Conservation (phyloP, 2,113 vertebrate genomes). For the Proteles cristata region DNA sequence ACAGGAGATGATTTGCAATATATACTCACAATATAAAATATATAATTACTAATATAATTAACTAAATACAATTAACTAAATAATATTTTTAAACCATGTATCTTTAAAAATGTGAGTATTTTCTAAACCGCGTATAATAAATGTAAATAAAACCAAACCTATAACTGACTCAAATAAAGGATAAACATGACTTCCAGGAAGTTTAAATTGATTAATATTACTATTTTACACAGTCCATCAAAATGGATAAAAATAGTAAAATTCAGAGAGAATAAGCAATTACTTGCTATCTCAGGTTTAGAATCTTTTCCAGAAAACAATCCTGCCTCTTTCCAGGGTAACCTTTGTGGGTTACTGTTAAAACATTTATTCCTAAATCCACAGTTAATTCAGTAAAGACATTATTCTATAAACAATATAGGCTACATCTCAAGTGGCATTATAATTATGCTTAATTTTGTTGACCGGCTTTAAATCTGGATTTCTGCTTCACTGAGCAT, state of each 20-base stretch:
- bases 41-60: background rate
- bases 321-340: background rate
- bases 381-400: background rate
- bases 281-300: background rate
- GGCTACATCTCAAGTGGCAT: background rate
- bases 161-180: background rate
- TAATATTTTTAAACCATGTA: background rate
- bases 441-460: background rate
- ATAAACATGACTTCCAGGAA: background rate
- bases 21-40: background rate
- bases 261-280: background rate
- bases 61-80: constrained; percentile 10
- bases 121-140: background rate
- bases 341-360: background rate
- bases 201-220: background rate
- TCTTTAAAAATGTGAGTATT: background rate
- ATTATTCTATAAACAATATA: background rate
- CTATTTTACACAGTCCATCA: background rate
- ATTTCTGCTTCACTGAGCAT: background rate
- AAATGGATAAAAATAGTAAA: background rate
- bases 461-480: background rate
- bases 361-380: background rate
- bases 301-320: background rate
- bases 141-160: background rate
- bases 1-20: background rate